Base-by-base conservation (phyloP, 2,113 vertebrate species). In the Cyanoramphus novaezelandiae region DNA sequence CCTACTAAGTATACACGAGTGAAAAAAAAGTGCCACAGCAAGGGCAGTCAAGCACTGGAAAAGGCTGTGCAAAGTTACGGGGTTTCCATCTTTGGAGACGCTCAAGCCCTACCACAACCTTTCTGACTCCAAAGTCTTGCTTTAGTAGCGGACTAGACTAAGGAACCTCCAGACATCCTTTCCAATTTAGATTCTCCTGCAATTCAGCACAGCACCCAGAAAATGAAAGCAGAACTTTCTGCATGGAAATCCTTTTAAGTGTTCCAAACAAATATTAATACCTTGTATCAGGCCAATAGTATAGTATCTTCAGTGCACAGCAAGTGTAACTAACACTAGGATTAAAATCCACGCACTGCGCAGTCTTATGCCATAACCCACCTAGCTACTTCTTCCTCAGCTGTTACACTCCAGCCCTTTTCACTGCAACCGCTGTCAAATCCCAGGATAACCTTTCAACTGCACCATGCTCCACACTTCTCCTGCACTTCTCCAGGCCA, bases 11-110 rank as follows among this genome's bases (percentile, higher is more conserved):
- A n/a, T n/a, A 57, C 29, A 69, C 68, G 7, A 13, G 21, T 12
- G n/a, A 70, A 49, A 41, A 37, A 15, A 44, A 10, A 0, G 1
- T 5, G 2, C 59, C 47, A 63, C 52, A 90, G 39, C 1, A 0
- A 89, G 11, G n/a, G 20, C 35, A 78, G 69, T 39, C 25, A 77
- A 70, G n/a, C 39, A 41, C 35, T 19, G 23, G 35, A 82, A 90
- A 60, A 60, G 17, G 35, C 52, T 72, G 33, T 27, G 35, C 17
- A 57, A 35, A 35, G 39, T 4, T 83, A 29, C 0, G 25, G 52
- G 39, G 50, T n/a, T 78, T 81, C 37, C 57, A 64, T 9, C 16
- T 43, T 28, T 14, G 7, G 52, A 82, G 25, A 64, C 44, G 43
- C 52, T 82, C n/a, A 82, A 84, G 55, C 37, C 41, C 35, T 37